Evolutionary conservation across 37 sponge, comb jelly and placozoan species (phyloP), one percentile per base, ranked within the genome.

Genomic region (Sycon ciliatum): DNA sequence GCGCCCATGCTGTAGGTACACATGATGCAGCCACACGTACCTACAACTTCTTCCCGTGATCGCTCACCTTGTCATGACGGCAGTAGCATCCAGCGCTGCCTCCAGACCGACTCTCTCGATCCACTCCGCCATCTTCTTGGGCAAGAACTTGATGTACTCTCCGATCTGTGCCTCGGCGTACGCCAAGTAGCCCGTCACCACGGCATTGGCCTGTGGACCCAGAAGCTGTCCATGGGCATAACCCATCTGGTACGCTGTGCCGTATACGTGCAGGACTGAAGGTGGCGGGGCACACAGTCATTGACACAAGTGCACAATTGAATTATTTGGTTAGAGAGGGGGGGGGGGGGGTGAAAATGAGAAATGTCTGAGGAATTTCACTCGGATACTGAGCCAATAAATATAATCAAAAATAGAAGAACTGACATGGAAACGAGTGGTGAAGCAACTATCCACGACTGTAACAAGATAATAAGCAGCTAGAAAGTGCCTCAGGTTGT

Each of bases 191-290:
- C 72, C 60, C 1, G 73, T 62, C 2, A 83, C 36, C 32, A 67
- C 26, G 3, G 9, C 13, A 34, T 68, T 35, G 16, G 73, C 36
- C 34, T 78, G 49, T 20, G 66, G 63, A 34, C 68, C 60, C 24
- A 83, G 79, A 31, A 83, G 69, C 2, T 34, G 31, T 0, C 84
- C 84, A 38, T 83, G 84, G 22, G 84, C 84, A 67, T 70, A 83
- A 4, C 84, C 84, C 84, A 83, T 78, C 4, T 46, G 29, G 54
- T 83, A 83, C 36, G 84, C 64, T 68, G 38, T 61, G 1, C 84
- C 84, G 69, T 73, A 78, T 20, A 83, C 84, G 63, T 83, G 84
- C 28, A 83, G 39, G 4, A 80, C 80, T 80, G 40, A 30, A 42
- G 38, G 38, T 0, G 7, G 38, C 4, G 18, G 27, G 24, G 30